Evolutionary conservation across 2,888 invertebrate genomes (phyloP).

Genomic region (Phengaris arion): DNA sequence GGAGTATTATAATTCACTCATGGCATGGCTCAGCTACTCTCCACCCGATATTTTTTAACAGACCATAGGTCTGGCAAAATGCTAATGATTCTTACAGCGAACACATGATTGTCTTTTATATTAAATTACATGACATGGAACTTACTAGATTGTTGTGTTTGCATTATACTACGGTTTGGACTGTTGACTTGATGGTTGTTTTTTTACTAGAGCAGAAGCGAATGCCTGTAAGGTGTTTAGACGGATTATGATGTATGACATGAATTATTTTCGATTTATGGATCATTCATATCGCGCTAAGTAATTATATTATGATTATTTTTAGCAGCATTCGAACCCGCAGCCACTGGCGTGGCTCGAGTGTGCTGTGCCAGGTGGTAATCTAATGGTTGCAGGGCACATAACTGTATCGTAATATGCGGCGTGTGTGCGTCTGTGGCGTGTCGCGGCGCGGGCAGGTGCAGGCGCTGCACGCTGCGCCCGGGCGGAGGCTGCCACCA

Average conservation of each 20-base stretch:
- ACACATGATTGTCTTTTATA: neutral
- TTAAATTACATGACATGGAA: neutral
- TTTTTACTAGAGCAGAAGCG: neutral
- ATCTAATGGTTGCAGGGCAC: neutral
- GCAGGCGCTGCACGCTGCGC: constrained; percentile 75
- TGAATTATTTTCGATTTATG: too few species aligned
- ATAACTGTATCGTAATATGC: neutral
- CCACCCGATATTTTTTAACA: neutral
- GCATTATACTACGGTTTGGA: neutral
- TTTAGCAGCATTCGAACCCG: neutral
- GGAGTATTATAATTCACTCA: neutral
- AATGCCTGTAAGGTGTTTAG: neutral
- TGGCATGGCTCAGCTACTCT: too few species aligned
- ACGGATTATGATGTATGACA: too few species aligned
- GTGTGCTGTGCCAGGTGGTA: neutral
- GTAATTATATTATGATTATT: neutral
- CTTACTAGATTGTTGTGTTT: neutral
- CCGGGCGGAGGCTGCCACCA: constrained; percentile 64
- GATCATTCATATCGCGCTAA: too few species aligned
- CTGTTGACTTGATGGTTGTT: too few species aligned
- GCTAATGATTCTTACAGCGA: neutral
- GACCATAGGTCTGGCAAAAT: neutral
- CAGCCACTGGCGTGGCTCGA: neutral
- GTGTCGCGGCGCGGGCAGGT: constrained; percentile 63
- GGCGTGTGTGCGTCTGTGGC: constrained; percentile 1